A percentile compares a stretch with the other conserved stretches of the same genome.
These are phyloP conservation scores for Aegithalos caudatus DNA, from an alignment of 2,113 vertebrate species.

Conservation along the genomic window DNA sequence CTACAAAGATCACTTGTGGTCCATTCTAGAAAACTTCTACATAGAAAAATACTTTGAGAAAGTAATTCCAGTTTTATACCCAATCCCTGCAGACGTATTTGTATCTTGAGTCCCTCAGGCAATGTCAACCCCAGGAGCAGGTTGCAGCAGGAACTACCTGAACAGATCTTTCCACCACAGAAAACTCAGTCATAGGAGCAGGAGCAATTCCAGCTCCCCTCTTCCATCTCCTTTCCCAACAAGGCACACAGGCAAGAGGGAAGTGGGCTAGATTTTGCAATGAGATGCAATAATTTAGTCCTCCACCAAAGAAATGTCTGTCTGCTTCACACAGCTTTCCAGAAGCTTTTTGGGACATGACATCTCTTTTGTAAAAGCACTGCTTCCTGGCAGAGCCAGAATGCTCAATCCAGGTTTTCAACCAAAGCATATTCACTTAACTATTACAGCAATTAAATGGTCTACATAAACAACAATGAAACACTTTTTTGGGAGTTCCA, in stretches of 20 bases:
- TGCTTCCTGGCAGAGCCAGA: not conserved
- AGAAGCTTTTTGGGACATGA: not conserved
- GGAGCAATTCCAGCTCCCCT: not conserved
- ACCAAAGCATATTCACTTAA: not conserved
- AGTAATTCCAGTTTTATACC: not conserved
- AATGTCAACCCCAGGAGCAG: not conserved
- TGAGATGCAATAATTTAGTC: not conserved
- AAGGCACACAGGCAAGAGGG: not conserved
- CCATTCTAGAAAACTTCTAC: not conserved
- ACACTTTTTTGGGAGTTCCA: not conserved
- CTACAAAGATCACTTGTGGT: not conserved
- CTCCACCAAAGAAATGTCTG: not conserved
- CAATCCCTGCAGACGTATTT: not conserved
- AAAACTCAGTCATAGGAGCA: fast-evolving
- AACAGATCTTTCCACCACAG: not conserved
- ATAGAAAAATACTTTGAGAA: not conserved
- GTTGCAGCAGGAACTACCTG: not conserved
- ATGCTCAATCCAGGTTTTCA: not conserved
- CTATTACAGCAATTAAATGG: not conserved
- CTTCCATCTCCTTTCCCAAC: not conserved
- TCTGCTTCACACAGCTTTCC: not conserved
- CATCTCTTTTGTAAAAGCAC: not conserved
- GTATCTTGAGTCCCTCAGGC: not conserved
- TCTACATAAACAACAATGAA: not conserved
- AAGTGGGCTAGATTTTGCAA: not conserved